Base-by-base conservation (phyloP, 2,797 vertebrate species). In the Cossypha polioptera region DNA sequence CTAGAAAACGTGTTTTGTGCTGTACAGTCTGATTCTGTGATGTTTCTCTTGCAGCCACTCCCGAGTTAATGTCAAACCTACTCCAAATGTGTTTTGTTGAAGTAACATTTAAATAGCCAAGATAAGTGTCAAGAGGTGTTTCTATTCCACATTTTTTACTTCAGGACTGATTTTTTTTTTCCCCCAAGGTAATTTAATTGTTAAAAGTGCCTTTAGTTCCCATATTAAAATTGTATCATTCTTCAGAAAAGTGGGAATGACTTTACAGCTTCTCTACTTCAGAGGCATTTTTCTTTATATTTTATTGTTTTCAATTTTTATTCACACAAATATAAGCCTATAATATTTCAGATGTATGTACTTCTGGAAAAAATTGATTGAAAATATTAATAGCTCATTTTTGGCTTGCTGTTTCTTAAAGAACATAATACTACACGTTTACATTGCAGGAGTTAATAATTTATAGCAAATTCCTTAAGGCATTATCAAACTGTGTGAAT, bases 401-500 rank as follows among this genome's bases (percentile, higher is more conserved):
- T 80, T 54, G 36, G 13, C 51, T 89, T 88, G 26, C 40, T 58
- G 21, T 80, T 95, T 95, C 55, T 85, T 88, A 74, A 88, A 84
- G 85, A 94, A 83, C 9, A 48, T 55, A 73, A 91, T 58, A 67
- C 31, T 51, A 51, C 50, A 61, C 2, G 0, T 95, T 96, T 93
- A 95, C 78, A 90, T 79, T 92, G 66, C 78, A 92, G 57, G 33
- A 95, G 78, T 94, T 95, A 94, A 95, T 97, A 97, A 97, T 96
- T 94, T 95, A 95, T 97, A 95, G 97, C 93, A 98, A 97, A 98
- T 95, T 96, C 97, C 68, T 96, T 91, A 35, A 38, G 96, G 96
- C 97, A 94, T 95, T 97, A 95, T 97, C 98, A 98, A 98, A 98
- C 94, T 83, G 71, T 95, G 95, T 85, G 76, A 96, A 97, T 97